Conservation (phyloP, 2,797 vertebrate species). For the Bothrops alternatus region DNA sequence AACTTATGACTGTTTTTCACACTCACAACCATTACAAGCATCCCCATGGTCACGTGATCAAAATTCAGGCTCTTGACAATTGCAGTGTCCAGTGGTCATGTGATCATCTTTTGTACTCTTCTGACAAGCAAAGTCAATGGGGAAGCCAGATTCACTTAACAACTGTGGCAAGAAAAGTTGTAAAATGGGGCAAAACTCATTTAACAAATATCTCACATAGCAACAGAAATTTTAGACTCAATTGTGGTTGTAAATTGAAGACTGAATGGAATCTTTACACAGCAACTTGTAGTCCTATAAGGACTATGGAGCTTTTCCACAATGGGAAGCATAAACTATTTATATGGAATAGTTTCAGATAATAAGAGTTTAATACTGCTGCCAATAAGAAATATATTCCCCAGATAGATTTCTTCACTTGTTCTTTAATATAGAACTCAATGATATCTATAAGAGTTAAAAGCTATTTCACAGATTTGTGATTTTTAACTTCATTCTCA, state of each 20-base stretch:
- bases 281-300: background rate
- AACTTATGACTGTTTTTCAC: background rate
- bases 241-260: background rate
- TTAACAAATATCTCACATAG: background rate
- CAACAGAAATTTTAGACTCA: background rate
- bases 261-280: background rate
- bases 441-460: background rate
- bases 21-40: background rate
- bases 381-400: background rate
- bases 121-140: background rate
- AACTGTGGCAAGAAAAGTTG: background rate
- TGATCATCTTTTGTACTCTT: background rate
- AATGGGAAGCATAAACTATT: background rate
- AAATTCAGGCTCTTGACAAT: background rate
- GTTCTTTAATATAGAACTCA: background rate
- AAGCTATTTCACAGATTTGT: background rate
- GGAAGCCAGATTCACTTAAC: background rate
- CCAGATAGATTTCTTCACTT: background rate
- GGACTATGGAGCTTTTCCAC: background rate
- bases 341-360: background rate
- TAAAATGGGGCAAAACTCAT: background rate
- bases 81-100: background rate
- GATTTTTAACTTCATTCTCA: background rate
- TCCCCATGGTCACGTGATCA: background rate
- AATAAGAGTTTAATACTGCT: background rate